Percentiles rank a stretch among this genome's conserved stretches.
Evolutionary conservation across 2,797 vertebrate species (phyloP).

Genomic region (Eulemur mongoz): DNA sequence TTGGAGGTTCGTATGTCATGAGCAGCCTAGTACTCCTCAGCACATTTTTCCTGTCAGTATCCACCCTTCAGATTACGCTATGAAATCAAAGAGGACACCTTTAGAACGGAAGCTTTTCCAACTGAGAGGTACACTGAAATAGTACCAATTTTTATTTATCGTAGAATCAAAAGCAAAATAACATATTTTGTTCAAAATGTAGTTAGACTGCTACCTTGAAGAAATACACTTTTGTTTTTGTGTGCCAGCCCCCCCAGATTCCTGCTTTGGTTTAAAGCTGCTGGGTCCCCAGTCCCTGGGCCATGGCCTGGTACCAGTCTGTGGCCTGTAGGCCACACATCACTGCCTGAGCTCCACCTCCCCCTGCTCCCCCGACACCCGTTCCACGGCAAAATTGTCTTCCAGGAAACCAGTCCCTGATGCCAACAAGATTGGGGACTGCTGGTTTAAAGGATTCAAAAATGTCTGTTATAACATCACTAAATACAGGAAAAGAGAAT

Average conservation of each 20-base stretch:
- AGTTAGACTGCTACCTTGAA: slow-evolving; percentile 15
- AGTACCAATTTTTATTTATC: neutral
- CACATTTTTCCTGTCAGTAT: neutral
- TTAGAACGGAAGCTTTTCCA: neutral
- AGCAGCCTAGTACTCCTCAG: neutral
- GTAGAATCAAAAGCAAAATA: slow-evolving; percentile 37
- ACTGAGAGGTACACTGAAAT: neutral
- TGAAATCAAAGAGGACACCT: neutral
- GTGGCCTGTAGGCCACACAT: too few species aligned
- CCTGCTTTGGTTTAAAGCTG: neutral
- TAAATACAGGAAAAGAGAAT: neutral
- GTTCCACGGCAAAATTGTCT: too few species aligned
- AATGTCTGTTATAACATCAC: neutral
- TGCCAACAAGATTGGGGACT: too few species aligned
- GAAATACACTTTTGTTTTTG: neutral
- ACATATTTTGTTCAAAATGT: neutral
- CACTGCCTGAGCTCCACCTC: too few species aligned
- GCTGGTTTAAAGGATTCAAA: neutral
- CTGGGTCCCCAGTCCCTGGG: neutral
- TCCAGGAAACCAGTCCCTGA: too few species aligned
- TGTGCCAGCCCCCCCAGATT: neutral
- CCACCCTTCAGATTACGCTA: neutral
- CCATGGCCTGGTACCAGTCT: neutral
- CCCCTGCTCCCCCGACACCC: too few species aligned
- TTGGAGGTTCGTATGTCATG: neutral